Base-by-base conservation (phyloP, 2,797 vertebrate species). In the Sebastes jordani region DNA sequence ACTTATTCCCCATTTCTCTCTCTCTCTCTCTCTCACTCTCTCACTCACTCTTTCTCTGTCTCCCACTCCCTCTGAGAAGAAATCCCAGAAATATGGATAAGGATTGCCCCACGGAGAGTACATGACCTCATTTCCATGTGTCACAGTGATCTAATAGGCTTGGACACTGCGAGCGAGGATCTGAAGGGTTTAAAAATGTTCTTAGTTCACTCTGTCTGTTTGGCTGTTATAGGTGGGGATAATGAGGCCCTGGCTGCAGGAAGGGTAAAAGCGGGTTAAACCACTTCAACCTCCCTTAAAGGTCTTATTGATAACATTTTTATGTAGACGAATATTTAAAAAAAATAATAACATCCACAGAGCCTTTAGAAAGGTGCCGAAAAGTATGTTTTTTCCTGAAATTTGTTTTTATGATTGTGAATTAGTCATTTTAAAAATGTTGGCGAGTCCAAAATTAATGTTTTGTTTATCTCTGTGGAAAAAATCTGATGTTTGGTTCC, bases 101-200 rank as follows among this genome's bases (percentile, higher is more conserved):
- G 87, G 77, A 88, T 80, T 82, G 71, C 63, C 86, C 88, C 81
- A 65, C 80, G 63, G 90, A 90, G 85, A 89, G 90, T 83, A 86
- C 82, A 88, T 84, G 83, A 91, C 90, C 93, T 91, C 80, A 86
- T 95, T 94, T 94, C 87, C 82, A 90, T 87, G 81, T 94, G 94
- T 94, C 92, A 92, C 69, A 29, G 71, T 74, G 87, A 90, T 91
- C 83, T 93, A 94, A 95, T 86, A 85, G 90, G 80, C 86, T 88
- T 80, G 88, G 89, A 92, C 89, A 79, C 52, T 76, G 65, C 49
- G 22, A 81, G 86, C 9, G 18, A 76, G 27, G 77, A 93, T 91
- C 74, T 84, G 38, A 82, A 73, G 70, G 86, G 75, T 88, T 92
- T 89, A 78, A 88, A 87, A 81, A 76, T 86, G 86, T 88, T 75